Base-by-base conservation (phyloP, 1,140 invertebrate genomes). In the Lanistes nyassanus region DNA sequence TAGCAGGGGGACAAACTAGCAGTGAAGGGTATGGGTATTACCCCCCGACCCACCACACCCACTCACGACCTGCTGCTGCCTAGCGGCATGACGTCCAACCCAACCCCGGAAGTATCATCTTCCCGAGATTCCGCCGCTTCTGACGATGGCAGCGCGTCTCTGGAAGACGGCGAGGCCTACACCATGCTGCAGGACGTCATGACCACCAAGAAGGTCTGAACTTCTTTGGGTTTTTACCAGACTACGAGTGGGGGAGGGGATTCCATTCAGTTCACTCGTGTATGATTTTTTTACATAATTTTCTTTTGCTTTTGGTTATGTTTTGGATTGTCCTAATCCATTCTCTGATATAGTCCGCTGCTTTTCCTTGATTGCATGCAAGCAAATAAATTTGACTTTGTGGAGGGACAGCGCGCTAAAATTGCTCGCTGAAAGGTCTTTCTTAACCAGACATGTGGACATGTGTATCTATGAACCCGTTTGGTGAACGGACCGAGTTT, bases 161-260 rank as follows among this genome's bases (percentile, higher is more conserved):
- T 71, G 26, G 65, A 74, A 2, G 56, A 73, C 37, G 68, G 69
- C 47, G 75, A 80, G 42, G 75, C 76, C n/a, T 70, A 72, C 51
- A 77, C 39, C 42, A 76, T 77, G 51, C 34, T 80, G 72, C 78
- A 78, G 34, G 77, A 76, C 34, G 77, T 69, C 31, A 78, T 23
- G 68, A 76, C n/a, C 68, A 79, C 26, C 80, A 81, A 76, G 47
- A 74, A 69, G 77, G 72, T 72, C 34, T 16, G 36, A 2, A 26
- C 13, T 4, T 31, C 29, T 60, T 31, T 60, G 23, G 11, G 1
- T 1, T 60, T 31, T 23, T 60, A 31, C 29, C 23, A 11, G 56
- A 23, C n/a, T n/a, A n/a, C n/a, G n/a, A n/a, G n/a, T n/a, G n/a
- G n/a, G n/a, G n/a, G n/a, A n/a, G n/a, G n/a, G n/a, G n/a, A n/a